Conservation (phyloP, 1,140 invertebrate genomes). For the Caligus rogercresseyi region DNA sequence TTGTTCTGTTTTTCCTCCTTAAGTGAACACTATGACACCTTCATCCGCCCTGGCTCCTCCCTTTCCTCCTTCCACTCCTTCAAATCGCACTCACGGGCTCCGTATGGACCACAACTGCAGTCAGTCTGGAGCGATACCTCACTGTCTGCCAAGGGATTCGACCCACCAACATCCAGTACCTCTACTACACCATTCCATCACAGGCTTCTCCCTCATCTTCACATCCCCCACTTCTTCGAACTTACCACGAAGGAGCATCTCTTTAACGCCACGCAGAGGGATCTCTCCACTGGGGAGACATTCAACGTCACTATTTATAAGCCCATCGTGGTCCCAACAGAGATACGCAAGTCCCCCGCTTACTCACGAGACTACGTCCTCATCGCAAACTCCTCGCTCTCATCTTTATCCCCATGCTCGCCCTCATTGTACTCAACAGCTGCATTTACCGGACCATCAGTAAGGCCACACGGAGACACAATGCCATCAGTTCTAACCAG, state of each 20-base stretch:
- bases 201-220: conserved; percentile 4
- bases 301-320: neutral
- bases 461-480: conserved; percentile 3
- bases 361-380: conserved; percentile 13
- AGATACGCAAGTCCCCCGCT: neutral
- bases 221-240: conserved; percentile 11
- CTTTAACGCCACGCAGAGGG: neutral
- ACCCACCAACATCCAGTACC: neutral
- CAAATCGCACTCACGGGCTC: conserved; percentile 14
- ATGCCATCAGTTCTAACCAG: conserved; percentile 14
- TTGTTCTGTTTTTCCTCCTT: conserved; percentile 11
- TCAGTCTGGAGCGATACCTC: conserved; percentile 11
- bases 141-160: conserved; percentile 9
- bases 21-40: conserved; percentile 6
- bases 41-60: neutral
- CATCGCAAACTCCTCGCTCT: conserved; percentile 10
- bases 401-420: conserved; percentile 11
- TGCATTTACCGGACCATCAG: conserved; percentile 7
- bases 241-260: neutral
- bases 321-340: neutral
- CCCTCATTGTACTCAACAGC: conserved; percentile 2
- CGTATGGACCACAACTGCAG: conserved; percentile 10
- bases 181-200: conserved; percentile 13
- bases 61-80: conserved; percentile 4
- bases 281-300: neutral